A percentile compares a stretch with the other conserved stretches of the same genome.
phyloP scores from a whole-genome alignment of 2,797 vertebrate species.

The Gastrophryne carolinensis region DNA sequence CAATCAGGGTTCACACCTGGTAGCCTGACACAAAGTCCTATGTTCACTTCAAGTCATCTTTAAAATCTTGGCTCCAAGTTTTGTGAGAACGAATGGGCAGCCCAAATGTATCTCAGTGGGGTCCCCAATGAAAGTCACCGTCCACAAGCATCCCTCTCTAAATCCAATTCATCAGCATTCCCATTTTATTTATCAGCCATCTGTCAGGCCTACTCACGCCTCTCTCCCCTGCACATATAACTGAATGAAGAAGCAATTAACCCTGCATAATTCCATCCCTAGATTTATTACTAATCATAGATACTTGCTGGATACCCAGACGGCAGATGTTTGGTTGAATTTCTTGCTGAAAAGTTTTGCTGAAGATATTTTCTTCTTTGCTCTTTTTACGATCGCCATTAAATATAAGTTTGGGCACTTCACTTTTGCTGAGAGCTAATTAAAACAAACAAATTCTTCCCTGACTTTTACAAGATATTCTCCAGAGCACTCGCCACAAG shows the following conservation, averaged over 20 bases:
- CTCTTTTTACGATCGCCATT: neutral
- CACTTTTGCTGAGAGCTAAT: neutral
- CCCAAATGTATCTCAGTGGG: slow-evolving; percentile 8
- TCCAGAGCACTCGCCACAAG: neutral
- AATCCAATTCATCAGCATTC: slow-evolving; percentile 37
- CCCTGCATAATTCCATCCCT: slow-evolving; percentile 32
- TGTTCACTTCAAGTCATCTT: too few species aligned
- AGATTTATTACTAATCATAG: slow-evolving; percentile 42
- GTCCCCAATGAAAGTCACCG: slow-evolving; percentile 25
- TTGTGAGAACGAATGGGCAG: slow-evolving; percentile 4
- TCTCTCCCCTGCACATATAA: slow-evolving; percentile 26
- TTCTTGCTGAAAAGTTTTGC: neutral
- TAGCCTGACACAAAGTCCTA: too few species aligned
- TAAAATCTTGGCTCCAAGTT: too few species aligned
- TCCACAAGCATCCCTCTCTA: slow-evolving; percentile 21
- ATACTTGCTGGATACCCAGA: slow-evolving; percentile 19
- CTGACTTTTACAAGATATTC: neutral
- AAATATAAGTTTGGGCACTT: neutral
- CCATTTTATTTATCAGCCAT: slow-evolving; percentile 37
- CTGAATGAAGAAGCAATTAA: slow-evolving; percentile 41
- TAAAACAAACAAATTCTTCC: neutral
- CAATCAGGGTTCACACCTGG: too few species aligned
- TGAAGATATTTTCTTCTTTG: neutral
- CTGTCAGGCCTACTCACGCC: slow-evolving; percentile 23
- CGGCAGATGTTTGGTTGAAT: slow-evolving; percentile 39